Evolutionary conservation across 2,797 vertebrate species (phyloP).

Genomic region (Cossypha polioptera): DNA sequence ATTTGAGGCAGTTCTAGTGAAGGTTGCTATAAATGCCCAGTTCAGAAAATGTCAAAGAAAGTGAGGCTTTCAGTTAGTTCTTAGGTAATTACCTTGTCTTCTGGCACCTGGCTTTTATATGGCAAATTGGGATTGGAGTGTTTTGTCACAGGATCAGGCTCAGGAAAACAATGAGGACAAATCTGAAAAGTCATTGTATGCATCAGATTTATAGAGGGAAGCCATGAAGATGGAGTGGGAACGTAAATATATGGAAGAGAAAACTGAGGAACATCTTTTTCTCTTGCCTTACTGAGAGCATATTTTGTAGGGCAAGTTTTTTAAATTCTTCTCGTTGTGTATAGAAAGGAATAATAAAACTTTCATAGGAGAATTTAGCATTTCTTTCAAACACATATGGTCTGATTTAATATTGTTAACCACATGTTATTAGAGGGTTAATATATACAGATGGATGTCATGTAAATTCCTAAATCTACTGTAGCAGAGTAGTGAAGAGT

Average conservation of each 20-base stretch:
- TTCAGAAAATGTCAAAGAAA: background rate
- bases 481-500: background rate
- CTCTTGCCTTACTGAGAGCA: background rate
- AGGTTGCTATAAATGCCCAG: background rate
- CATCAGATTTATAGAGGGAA: background rate
- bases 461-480: background rate
- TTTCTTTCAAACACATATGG: background rate
- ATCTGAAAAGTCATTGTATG: background rate
- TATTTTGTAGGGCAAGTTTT: background rate
- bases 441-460: background rate
- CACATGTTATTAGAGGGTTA: background rate
- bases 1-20: background rate
- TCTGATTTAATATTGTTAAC: background rate
- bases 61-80: background rate
- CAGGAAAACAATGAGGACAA: background rate
- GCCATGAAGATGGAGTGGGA: background rate
- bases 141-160: background rate
- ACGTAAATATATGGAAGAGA: background rate
- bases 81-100: background rate
- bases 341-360: background rate
- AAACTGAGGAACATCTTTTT: background rate
- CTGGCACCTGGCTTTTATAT: background rate
- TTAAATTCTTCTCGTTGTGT: background rate
- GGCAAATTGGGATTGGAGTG: background rate
- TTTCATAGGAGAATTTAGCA: background rate